Base-by-base conservation (phyloP, 2,888 invertebrate genomes). In the Melanchra persicariae region DNA sequence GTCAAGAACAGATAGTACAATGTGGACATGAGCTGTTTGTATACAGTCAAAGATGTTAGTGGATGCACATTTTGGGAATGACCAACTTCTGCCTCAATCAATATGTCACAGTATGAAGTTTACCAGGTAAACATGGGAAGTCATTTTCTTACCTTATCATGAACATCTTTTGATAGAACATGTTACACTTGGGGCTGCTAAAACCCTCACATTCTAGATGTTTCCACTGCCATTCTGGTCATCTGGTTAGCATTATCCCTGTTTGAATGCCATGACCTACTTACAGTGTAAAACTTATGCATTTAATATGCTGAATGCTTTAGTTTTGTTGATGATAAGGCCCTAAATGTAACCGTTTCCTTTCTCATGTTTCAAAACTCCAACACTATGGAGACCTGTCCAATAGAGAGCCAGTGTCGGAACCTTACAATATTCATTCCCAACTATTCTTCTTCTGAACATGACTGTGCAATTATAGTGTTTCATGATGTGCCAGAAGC, bases 181-280 rank as follows among this genome's bases (percentile, higher is more conserved):
- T 55, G 52, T 37, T 62, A 47, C 24, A n/a, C 1, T 24, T 10
- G 51, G 24, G 51, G 24, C 43, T 64, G 9, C 10, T 43, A 19
- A 17, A 64, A 40, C 17, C 19, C 49, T 54, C n/a, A 60, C 7
- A 61, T 81, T 81, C 60, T 59, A 81, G 61, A 70, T 57, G 19
- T 26, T 77, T 70, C 58, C 2, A 51, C 22, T 34, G 26, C 30
- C 49, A 45, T 62, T 69, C 45, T 71, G 62, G 37, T 65, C 45
- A 77, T 66, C 24, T 69, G 52, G 24, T 59, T 49, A 78, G 49
- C 37, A 67, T 78, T 71, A 67, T 61, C 52, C 82, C 74, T 63
- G 19, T 78, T 65, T 70, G 12, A 49, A 57, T 67, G 10, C 43
- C 47, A 67, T 82, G 79, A 79, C 79, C 79, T 67, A 82, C 63